These are phyloP conservation scores for Myotis yumanensis DNA, from an alignment of 2,113 vertebrate species.

Conservation along the genomic window DNA sequence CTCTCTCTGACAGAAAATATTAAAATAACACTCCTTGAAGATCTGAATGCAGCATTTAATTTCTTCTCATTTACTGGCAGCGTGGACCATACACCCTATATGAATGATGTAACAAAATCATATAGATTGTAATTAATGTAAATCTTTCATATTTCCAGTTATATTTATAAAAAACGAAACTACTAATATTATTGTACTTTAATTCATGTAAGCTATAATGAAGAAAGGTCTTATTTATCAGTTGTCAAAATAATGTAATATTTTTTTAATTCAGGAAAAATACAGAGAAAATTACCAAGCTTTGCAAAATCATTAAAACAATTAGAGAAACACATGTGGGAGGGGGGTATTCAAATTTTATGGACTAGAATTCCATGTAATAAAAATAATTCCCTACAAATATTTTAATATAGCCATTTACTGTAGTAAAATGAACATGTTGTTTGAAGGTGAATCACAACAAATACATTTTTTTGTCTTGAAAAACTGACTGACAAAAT, in stretches of 20 bases:
- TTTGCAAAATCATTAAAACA: slow-evolving; percentile 28
- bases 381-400: not conserved
- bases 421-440: not conserved
- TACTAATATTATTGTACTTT: not conserved
- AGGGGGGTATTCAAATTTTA: not conserved
- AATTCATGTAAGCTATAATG: slow-evolving; percentile 23
- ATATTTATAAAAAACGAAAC: slow-evolving; percentile 10
- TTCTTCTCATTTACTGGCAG: slow-evolving; percentile 99
- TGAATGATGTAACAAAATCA: not conserved
- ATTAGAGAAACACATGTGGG: not conserved
- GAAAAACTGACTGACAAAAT: not conserved
- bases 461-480: not conserved
- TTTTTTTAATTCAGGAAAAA: not conserved
- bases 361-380: not conserved
- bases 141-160: not conserved
- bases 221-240: not conserved
- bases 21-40: slow-evolving; percentile 94
- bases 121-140: slow-evolving; percentile 8
- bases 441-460: not conserved
- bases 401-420: slow-evolving; percentile 23
- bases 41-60: slow-evolving; percentile 94
- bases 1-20: slow-evolving; percentile 98
- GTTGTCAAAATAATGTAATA: not conserved
- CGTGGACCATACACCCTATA: slow-evolving; percentile 99
- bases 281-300: not conserved